Evolutionary conservation across 2,797 vertebrate species (phyloP).

Genomic region (Pyrocephalus nanus): DNA sequence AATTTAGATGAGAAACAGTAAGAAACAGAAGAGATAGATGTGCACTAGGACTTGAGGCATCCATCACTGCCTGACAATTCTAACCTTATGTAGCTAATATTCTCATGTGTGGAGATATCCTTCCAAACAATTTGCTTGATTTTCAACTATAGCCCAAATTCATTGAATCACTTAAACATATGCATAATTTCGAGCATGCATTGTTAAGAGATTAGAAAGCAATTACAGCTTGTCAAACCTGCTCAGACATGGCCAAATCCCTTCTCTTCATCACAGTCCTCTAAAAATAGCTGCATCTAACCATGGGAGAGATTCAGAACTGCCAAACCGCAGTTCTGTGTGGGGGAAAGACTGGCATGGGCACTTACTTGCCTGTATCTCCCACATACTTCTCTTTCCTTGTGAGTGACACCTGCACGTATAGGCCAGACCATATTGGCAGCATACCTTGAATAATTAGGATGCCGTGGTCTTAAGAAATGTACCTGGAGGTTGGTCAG

Average conservation of each 20-base stretch:
- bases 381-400: background rate
- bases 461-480: background rate
- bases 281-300: background rate
- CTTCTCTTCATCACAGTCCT: slow-evolving; percentile 20
- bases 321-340: background rate
- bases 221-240: slow-evolving; percentile 58
- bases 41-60: background rate
- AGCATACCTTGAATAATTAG: background rate
- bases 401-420: accelerated
- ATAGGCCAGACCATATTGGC: background rate
- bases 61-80: background rate
- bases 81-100: background rate
- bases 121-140: background rate
- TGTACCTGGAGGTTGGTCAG: background rate
- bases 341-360: background rate
- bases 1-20: background rate
- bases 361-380: background rate
- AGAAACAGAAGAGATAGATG: background rate
- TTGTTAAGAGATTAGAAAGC: slow-evolving; percentile 65
- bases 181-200: slow-evolving; percentile 39
- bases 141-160: background rate
- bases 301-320: background rate
- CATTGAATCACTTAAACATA: background rate
- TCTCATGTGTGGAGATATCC: background rate
- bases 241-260: slow-evolving; percentile 45